Conservation (phyloP, 1,140 invertebrate species). For the Pissodes strobi region DNA sequence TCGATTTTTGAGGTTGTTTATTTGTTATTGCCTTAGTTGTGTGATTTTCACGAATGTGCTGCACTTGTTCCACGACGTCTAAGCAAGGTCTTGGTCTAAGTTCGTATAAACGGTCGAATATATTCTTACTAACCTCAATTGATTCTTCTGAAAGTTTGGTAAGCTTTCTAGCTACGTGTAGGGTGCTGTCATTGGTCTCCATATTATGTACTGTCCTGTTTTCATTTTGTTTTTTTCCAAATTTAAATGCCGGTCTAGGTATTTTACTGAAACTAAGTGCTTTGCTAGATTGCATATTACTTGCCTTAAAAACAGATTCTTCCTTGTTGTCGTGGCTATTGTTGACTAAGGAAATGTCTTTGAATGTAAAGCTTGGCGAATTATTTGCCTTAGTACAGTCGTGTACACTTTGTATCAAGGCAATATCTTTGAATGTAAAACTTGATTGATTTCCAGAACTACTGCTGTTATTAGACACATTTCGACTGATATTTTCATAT, state of each 20-base stretch:
- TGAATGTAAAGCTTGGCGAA: background rate
- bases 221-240: background rate
- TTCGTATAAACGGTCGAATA: constrained; percentile 1
- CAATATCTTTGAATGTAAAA: too few species aligned
- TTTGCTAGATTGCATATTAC: too few species aligned
- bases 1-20: background rate
- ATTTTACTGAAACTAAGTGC: background rate
- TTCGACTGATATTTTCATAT: background rate
- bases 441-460: too few species aligned
- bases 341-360: too few species aligned
- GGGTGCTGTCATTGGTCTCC: background rate
- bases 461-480: too few species aligned
- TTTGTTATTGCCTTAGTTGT: background rate
- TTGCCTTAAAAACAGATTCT: too few species aligned
- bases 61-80: background rate
- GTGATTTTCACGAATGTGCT: background rate
- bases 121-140: too few species aligned
- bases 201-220: background rate
- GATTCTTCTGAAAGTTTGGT: too few species aligned
- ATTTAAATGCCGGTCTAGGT: background rate
- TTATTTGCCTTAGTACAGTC: too few species aligned
- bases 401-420: too few species aligned
- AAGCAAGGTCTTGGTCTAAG: background rate
- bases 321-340: too few species aligned
- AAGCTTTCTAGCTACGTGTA: too few species aligned